Base-by-base conservation (phyloP, 1,140 invertebrate species). In the Tyrophagus putrescentiae region DNA sequence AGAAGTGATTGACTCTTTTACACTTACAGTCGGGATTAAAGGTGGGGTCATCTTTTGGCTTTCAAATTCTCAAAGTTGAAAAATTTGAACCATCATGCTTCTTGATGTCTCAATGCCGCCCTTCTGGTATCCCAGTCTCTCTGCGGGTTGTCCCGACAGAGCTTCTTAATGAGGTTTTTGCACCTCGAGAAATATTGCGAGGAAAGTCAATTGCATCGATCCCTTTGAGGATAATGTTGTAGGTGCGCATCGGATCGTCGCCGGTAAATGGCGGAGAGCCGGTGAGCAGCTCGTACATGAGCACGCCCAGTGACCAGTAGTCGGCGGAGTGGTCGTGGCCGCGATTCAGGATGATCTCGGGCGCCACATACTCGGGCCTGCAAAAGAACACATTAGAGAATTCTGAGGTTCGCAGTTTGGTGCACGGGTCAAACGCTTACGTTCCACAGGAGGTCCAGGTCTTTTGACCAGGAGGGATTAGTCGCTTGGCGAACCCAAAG, bases 71-170 rank as follows among this genome's bases (percentile, higher is more conserved):
- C 52, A 32, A 54, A 54, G 39, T 54, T 27, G 39, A 54, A 54
- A 54, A 98, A 41, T 94, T 93, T 72, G 97, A 91, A 72, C 98
- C 98, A n/a, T 93, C 92, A 74, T 98, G 91, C 72, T 97, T 98
- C 71, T 96, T 87, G 70, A 99, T 97, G 74, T 98, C 95, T 88
- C 87, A 57, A 98, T 94, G 28, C 94, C 94, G 39, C 91, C 91
- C 65, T 88, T 83, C 69, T 96, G 92, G 74, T 95, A 97, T 1
- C 95, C 95, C 39, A 99, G 77, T 61, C 95, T 76, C 72, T 99
- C 95, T 2, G 90, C 88, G 94, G 93, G 77, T 96, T 98, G 71
- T 98, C 95, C 56, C 89, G 79, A 74, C 93, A 98, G n/a, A 98
- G 76, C 72, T 92, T 92, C 74, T 96, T 96, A 64, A 98, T 95